Evolutionary conservation across 37 sponge, comb jelly and placozoan genomes (phyloP), one percentile per base, ranked within the genome.

Genomic region (Ephydatia muelleri): DNA sequence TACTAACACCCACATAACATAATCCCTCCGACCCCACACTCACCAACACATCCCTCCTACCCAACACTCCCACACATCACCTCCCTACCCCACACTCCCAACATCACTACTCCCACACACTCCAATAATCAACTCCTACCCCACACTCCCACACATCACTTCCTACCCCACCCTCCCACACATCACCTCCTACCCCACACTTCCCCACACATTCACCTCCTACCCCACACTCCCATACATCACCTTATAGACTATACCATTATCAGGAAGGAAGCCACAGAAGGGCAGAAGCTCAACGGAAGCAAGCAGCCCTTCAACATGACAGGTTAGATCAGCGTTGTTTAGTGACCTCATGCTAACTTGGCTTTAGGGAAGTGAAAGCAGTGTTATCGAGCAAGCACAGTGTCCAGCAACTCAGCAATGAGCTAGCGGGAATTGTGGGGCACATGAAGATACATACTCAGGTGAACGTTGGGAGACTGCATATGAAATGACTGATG

Each of bases 401-500:
- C n/a, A 88, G 87, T 33, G 81, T 90, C 30, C 72, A 82, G 64
- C 48, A 84, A 21, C 81, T 93, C 67, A 87, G 94, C 80, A 77
- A 79, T 38, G 73, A 79, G 40, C 77, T 93, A 34, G 76, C 84
- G 0, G 25, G 68, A 43, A 4, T 43, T 4, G 6, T 43, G 47
- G 47, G 57, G 16, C 16, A 14, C 57, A 57, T n/a, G n/a, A n/a
- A n/a, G n/a, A n/a, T n/a, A n/a, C n/a, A n/a, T n/a, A n/a, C n/a
- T n/a, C n/a, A 57, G 57, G 57, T 57, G 57, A 1, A 57, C 16
- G 19, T 21, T 16, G 57, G 57, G 57, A 57, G 12, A n/a, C n/a
- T n/a, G n/a, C n/a, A n/a, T n/a, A n/a, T n/a, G n/a, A n/a, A n/a
- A n/a, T n/a, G n/a, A n/a, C n/a, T n/a, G n/a, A n/a, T n/a, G n/a